Percentiles rank a stretch among this genome's conserved stretches.
These are phyloP conservation scores for Neotoma lepida DNA, from an alignment of 2,113 vertebrate species.

Conservation along the genomic window DNA sequence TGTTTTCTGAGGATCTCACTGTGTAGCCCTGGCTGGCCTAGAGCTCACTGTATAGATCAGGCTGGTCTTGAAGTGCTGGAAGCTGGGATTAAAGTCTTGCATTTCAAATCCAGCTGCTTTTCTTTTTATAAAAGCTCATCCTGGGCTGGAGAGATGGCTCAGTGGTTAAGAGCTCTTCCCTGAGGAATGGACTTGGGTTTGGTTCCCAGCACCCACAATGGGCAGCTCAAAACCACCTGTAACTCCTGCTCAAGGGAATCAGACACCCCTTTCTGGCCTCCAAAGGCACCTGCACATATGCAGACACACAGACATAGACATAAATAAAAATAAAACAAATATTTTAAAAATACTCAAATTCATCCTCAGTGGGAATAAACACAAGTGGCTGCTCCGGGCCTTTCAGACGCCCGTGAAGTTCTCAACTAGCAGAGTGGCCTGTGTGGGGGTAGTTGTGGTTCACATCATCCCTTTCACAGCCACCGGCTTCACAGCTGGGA, in stretches of 20 bases:
- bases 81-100: not conserved
- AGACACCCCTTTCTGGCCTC: not conserved
- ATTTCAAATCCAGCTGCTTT: not conserved
- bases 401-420: not conserved
- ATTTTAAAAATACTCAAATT: not conserved
- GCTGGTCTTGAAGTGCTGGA: not conserved
- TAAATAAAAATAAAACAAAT: not conserved
- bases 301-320: not conserved
- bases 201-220: no score
- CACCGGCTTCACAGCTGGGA: accelerated
- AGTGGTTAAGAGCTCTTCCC: not conserved
- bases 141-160: not conserved
- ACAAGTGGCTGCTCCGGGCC: not conserved
- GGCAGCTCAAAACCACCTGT: not conserved
- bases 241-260: not conserved
- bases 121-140: not conserved
- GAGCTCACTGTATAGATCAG: not conserved
- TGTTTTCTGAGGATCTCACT: not conserved
- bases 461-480: no score
- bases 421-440: not conserved
- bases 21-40: not conserved
- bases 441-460: accelerated
- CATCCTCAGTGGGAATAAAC: not conserved
- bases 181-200: not conserved
- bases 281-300: not conserved